phyloP scores from a whole-genome alignment of 2,797 vertebrate genomes.

The Oryzias sinensis region DNA sequence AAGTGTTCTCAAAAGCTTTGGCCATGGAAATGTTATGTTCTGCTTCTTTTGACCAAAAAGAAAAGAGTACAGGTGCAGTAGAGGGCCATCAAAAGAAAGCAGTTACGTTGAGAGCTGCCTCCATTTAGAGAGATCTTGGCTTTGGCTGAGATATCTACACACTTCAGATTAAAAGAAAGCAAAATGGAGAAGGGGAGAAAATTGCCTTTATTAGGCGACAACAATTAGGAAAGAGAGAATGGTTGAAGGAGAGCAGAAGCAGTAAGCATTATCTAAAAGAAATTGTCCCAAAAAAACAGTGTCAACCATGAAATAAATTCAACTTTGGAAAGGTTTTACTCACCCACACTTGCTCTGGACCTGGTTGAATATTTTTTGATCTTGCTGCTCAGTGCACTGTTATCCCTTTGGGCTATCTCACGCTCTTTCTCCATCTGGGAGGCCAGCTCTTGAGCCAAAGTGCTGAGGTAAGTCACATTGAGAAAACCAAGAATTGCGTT shows the following conservation, averaged over 20 bases:
- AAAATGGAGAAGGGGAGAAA: constrained; percentile 12
- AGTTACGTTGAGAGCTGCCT: constrained; percentile 51
- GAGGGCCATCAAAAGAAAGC: constrained; percentile 53
- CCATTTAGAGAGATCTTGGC: constrained; percentile 47
- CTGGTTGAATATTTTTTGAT: constrained; percentile 80
- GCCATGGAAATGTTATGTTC: constrained; percentile 31
- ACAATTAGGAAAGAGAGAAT: constrained; percentile 10
- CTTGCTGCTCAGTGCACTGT: constrained; percentile 74
- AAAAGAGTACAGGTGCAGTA: constrained; percentile 41
- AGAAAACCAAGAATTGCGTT: constrained; percentile 82
- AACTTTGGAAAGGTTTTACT: constrained; percentile 44
- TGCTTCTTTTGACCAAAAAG: constrained; percentile 32
- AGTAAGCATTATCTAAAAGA: constrained; percentile 10
- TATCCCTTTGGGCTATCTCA: constrained; percentile 84
- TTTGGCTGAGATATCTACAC: constrained; percentile 38
- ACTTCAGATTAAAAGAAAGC: constrained; percentile 26
- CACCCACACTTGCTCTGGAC: constrained; percentile 81
- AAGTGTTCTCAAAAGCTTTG: constrained; percentile 29
- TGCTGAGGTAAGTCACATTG: constrained; percentile 85
- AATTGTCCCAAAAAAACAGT: constrained; percentile 1
- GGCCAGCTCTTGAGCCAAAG: constrained; percentile 81
- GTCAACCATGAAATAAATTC: neutral
- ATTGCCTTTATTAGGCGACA: constrained; percentile 21
- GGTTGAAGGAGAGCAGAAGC: constrained; percentile 2
- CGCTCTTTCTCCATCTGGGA: constrained; percentile 84